Evolutionary conservation across 2,113 vertebrate species (phyloP), one percentile per base, ranked within the genome.

Genomic region (Rhynchopsitta pachyrhyncha): DNA sequence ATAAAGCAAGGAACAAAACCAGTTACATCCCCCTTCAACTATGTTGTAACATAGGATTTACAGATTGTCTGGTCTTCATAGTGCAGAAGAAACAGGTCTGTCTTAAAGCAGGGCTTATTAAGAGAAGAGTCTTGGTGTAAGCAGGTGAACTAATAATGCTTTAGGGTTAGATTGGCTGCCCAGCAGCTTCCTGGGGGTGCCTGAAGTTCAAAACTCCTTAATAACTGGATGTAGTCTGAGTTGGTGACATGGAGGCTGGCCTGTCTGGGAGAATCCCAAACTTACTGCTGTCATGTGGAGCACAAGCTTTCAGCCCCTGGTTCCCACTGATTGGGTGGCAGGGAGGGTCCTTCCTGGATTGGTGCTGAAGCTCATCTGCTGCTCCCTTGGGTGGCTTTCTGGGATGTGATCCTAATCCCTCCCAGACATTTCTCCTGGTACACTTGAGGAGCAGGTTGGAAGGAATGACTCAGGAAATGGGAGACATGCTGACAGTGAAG

Each of bases 261-360:
- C 52, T 25, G 8, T 33, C 9, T 7, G 31, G 31, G n/a, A 47
- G 41, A 27, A 22, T 22, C 11, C 3, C 2, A 6, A 29, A 44
- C 67, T 46, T 35, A 3, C 17, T n/a, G 33, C 6, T 0, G 46
- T 64, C 12, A 3, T 0, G 1, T 37, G 44, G 27, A 57, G 44
- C 3, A 4, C 20, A 3, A 49, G 46, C 14, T n/a, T 39, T 67
- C 35, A 53, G 47, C 24, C 41, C 7, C 11, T 29, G 11, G 14
- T 31, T 75, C 25, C 47, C 0, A 3, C 35, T 35, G 50, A 4
- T 0, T 3, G 55, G 27, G 29, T 23, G 5, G 46, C 39, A 6
- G 15, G n/a, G 17, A 60, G 25, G 53, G 41, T 55, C 37, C 17
- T 37, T 8, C 9, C 16, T 47, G 41, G 13, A 33, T 8, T 4